phyloP scores from a whole-genome alignment of 2,113 vertebrate genomes.

The Sus scrofa region T2T-Sscrofa CM000816.6:39010501-39011000 shows the following conservation, averaged over 20 bases:
- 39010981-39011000: not conserved
- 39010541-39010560: no score
- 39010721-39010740: not conserved
- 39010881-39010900: not conserved
- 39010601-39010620: no score
- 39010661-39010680: not conserved
- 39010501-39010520: no score
- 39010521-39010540: no score
- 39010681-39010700: not conserved
- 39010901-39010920: not conserved
- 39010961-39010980: not conserved
- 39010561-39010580: no score
- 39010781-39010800: not conserved
- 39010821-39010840: not conserved
- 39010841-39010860: not conserved
- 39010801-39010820: not conserved
- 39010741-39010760: not conserved
- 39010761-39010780: not conserved
- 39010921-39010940: not conserved
- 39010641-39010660: not conserved
- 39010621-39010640: no score
- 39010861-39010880: not conserved
- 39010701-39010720: not conserved
- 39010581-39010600: no score
- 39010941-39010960: not conserved